These are phyloP conservation scores for Drosophila atripex DNA, from an alignment of 2,888 invertebrate species.

Conservation along the genomic window DNA sequence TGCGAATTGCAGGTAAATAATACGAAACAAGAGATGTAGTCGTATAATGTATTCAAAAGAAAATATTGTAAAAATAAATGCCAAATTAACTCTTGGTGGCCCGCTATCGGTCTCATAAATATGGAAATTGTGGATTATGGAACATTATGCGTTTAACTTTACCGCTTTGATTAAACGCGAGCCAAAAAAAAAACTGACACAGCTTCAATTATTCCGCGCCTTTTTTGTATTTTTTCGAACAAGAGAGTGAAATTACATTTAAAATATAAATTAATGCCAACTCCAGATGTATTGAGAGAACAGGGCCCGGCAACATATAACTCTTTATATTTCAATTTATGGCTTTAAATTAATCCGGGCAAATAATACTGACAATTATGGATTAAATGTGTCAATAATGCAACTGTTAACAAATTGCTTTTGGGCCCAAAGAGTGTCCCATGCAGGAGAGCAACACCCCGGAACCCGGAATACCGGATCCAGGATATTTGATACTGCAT, in stretches of 20 bases:
- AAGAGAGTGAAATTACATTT: constrained; percentile 37
- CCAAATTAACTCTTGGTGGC: constrained; percentile 27
- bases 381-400: constrained; percentile 74
- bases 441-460: background rate
- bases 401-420: constrained; percentile 64
- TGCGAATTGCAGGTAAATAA: background rate
- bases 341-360: constrained; percentile 66
- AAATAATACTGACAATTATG: constrained; percentile 75
- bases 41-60: background rate
- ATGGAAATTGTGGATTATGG: constrained; percentile 69
- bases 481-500: constrained; percentile 8
- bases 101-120: constrained; percentile 35
- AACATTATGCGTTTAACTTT: constrained; percentile 62
- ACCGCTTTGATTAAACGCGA: constrained; percentile 54
- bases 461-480: constrained; percentile 1
- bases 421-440: constrained; percentile 18
- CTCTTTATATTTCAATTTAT: constrained; percentile 73
- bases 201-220: constrained; percentile 8
- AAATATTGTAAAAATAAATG: constrained; percentile 20
- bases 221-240: constrained; percentile 13
- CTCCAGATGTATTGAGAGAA: background rate
- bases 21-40: background rate
- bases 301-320: constrained; percentile 23
- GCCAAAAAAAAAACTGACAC: constrained; percentile 22
- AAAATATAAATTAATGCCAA: constrained; percentile 26